A percentile compares a stretch with the other conserved stretches of the same genome.
These are phyloP conservation scores for Arctia plantaginis DNA, from an alignment of 2,888 invertebrate species.

Conservation along the genomic window DNA sequence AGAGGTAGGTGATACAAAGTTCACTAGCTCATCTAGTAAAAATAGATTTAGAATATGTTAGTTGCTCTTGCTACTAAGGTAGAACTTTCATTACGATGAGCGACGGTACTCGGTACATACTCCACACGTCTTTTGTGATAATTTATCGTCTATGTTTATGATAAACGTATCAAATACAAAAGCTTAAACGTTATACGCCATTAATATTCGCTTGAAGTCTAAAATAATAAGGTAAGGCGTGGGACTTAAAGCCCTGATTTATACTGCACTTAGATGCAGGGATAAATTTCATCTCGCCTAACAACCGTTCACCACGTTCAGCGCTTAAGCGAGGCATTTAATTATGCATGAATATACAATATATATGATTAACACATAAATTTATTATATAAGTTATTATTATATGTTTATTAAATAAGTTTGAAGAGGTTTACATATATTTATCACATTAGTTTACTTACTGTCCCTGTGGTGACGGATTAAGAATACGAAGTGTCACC, in stretches of 20 bases:
- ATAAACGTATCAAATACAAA: neutral
- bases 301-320: conserved; percentile 15
- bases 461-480: too few species aligned
- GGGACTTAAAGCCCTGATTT: conserved; percentile 30
- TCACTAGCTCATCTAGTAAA: too few species aligned
- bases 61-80: neutral
- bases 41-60: neutral
- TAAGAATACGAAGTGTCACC: too few species aligned
- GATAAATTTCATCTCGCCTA: conserved; percentile 37
- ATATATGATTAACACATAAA: neutral
- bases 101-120: neutral
- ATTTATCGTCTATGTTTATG: neutral
- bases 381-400: too few species aligned
- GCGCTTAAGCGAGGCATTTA: conserved; percentile 21
- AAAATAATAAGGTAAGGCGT: conserved; percentile 17
- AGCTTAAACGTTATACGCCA: conserved; percentile 5
- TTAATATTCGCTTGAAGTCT: conserved; percentile 31
- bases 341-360: conserved; percentile 10
- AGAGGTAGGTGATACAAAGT: too few species aligned
- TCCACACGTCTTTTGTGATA: neutral
- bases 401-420: neutral
- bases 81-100: neutral
- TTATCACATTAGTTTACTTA: neutral
- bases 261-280: conserved; percentile 42
- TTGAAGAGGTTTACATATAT: neutral